Evolutionary conservation across 2,797 vertebrate species (phyloP), one percentile per base, ranked within the genome.

Genomic region (Falco naumanni): DNA sequence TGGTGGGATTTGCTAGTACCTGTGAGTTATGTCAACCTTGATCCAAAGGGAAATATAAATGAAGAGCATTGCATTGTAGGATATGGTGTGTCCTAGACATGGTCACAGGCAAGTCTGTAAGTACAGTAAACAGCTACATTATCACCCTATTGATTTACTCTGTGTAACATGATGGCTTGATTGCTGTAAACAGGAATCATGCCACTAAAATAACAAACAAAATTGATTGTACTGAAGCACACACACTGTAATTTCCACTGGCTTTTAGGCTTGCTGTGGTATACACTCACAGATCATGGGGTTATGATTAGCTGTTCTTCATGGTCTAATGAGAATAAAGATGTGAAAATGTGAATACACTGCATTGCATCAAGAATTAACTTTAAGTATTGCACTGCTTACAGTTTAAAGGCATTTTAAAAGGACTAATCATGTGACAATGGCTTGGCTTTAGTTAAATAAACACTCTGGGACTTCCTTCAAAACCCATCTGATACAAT

Each of bases 121-220:
- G 75, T 84, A 93, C 60, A 92, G 74, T 97, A 96, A 96, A 94
- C 93, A 90, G 88, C 66, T 75, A 96, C 81, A 96, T 97, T 96
- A 95, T 90, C 95, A 89, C 68, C 37, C 50, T 80, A 95, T 94
- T 96, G 96, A 97, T 96, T 95, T 94, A 85, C 53, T 95, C 64
- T 92, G 83, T 87, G 68, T 39, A 80, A 75, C 78, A 56, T 74
- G 88, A 92, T 68, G 78, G 64, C 45, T 96, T 95, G 93, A 97
- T 96, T 96, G 90, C 81, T 75, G 81, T 95, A 95, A 96, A 97
- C 93, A 95, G 93, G 91, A 94, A 94, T 95, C 94, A 78, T 83
- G 84, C 57, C 90, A 85, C 93, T 96, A 95, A 95, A 97, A 95
- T 77, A 97, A 97, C 96, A 96, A 96, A 95, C 93, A 95, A 95